A percentile compares a stretch with the other conserved stretches of the same genome.
Conservation (phyloP, 2,888 invertebrate genomes). For the Apotomis betuletana region DNA sequence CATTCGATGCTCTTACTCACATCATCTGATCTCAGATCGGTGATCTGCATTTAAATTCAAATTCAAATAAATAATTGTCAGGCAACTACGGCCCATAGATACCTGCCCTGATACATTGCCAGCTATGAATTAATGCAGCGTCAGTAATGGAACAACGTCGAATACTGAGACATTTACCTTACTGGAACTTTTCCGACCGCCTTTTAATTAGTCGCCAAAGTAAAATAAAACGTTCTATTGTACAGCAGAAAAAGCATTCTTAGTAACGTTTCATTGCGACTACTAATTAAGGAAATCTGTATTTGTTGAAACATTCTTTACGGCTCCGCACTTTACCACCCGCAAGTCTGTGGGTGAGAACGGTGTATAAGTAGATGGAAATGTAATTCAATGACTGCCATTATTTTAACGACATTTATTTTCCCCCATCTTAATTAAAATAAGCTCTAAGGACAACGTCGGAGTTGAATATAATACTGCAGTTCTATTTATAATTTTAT, state of each 20-base stretch:
- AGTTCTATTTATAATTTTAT: too few relatives aligned
- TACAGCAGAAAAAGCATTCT: neutral
- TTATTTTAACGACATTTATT: constrained; percentile 19
- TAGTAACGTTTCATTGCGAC: constrained; percentile 9
- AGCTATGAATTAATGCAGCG: too few relatives aligned
- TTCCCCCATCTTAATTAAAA: constrained; percentile 5
- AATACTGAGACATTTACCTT: too few relatives aligned
- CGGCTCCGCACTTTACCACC: neutral
- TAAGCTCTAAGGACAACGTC: neutral
- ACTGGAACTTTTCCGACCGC: neutral
- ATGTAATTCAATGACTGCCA: constrained; percentile 30
- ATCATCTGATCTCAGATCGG: too few relatives aligned
- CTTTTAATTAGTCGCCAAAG: neutral
- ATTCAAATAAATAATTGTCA: too few relatives aligned
- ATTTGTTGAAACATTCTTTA: constrained; percentile 18
- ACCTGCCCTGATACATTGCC: too few relatives aligned
- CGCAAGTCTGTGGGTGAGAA: constrained; percentile 29
- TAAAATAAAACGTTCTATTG: neutral
- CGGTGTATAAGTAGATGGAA: constrained; percentile 29
- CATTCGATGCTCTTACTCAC: too few relatives aligned
- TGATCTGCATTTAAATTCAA: too few relatives aligned
- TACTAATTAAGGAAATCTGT: constrained; percentile 29
- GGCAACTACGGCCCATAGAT: too few relatives aligned
- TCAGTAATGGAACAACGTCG: too few relatives aligned
- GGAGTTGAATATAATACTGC: neutral